phyloP scores from a whole-genome alignment of 2,113 vertebrate genomes.

The Pteruthius melanotis region DNA sequence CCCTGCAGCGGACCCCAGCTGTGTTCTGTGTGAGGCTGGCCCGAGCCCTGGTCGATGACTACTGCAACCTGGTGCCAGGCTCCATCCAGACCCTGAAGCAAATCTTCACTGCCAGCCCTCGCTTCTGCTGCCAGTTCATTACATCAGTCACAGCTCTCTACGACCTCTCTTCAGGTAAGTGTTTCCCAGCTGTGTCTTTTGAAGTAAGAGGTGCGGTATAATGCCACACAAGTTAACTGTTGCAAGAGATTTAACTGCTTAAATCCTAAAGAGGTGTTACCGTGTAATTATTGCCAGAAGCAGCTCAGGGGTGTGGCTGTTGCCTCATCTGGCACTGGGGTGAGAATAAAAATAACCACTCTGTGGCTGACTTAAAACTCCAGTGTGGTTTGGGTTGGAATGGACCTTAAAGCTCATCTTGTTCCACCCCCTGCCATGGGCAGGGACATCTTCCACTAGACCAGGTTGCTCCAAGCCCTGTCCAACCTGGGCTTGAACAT shows the following conservation, averaged over 20 bases:
- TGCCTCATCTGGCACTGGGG: background rate
- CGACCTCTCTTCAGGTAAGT: slow-evolving; percentile 86
- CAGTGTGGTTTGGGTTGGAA: background rate
- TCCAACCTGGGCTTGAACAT: background rate
- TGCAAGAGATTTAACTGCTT: background rate
- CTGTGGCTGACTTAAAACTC: background rate
- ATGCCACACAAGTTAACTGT: background rate
- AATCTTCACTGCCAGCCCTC: slow-evolving; percentile 88
- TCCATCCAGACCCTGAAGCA: slow-evolving; percentile 89
- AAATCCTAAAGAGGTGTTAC: background rate
- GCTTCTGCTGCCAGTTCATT: slow-evolving; percentile 98
- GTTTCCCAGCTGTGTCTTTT: background rate
- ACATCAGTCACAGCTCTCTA: slow-evolving; percentile 90
- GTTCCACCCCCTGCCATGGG: background rate
- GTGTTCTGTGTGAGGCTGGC: slow-evolving; percentile 89
- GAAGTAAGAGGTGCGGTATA: background rate
- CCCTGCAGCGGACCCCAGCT: slow-evolving; percentile 82
- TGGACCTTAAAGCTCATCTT: background rate
- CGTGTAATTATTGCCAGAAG: background rate
- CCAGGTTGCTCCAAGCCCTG: background rate
- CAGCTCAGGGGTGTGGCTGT: background rate
- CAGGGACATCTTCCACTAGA: background rate
- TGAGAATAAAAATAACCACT: background rate
- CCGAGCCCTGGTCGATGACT: slow-evolving; percentile 90
- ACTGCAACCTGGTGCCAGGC: slow-evolving; percentile 90